These are phyloP conservation scores for Zaprionus africanus DNA, from an alignment of 1,140 invertebrate genomes.

Conservation along the genomic window DNA sequence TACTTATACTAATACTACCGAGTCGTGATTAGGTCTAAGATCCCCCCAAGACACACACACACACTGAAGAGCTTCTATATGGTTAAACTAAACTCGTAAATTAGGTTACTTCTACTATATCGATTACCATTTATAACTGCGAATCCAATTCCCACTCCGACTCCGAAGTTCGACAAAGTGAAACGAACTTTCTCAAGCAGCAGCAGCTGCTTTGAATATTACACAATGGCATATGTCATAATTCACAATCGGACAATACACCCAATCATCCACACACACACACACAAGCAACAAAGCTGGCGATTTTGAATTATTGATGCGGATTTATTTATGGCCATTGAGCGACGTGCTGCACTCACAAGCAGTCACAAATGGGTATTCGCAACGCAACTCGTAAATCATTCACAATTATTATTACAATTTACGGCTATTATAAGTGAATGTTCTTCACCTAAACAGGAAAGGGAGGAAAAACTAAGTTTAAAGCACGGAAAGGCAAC, in stretches of 20 bases:
- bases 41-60: constrained; percentile 33
- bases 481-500: background rate
- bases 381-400: constrained; percentile 65
- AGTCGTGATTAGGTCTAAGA: constrained; percentile 80
- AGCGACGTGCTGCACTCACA: constrained; percentile 47
- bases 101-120: constrained; percentile 22
- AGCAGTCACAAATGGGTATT: constrained; percentile 3
- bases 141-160: constrained; percentile 29
- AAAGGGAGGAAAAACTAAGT: background rate
- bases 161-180: background rate
- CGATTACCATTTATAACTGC: constrained; percentile 23
- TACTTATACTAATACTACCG: constrained; percentile 37
- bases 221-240: constrained; percentile 48
- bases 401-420: constrained; percentile 67
- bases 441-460: background rate
- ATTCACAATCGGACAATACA: constrained; percentile 34
- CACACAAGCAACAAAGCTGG: constrained; percentile 41
- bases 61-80: constrained; percentile 70
- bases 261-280: constrained; percentile 8
- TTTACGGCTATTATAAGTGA: constrained; percentile 52
- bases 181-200: constrained; percentile 4
- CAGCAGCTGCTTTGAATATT: constrained; percentile 25
- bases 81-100: constrained; percentile 32
- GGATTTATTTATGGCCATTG: constrained; percentile 76
- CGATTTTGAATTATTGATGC: constrained; percentile 77